These are phyloP conservation scores for Reticulitermes lucifugus DNA, from an alignment of 2,888 invertebrate species.

Conservation along the genomic window DNA sequence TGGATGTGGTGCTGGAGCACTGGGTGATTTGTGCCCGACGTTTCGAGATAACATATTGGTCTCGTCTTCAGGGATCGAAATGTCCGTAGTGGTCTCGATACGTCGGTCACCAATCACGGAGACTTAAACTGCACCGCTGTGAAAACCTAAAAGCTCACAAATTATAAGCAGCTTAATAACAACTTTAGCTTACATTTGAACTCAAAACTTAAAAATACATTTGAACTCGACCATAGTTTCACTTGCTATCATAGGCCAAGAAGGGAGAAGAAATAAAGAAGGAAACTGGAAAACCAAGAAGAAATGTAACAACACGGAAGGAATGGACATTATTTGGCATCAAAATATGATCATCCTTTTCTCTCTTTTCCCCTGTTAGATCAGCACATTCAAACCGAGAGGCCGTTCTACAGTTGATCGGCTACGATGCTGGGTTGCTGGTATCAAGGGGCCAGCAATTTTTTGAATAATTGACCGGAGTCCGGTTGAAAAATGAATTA, in stretches of 20 bases:
- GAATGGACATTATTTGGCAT: constrained; percentile 59
- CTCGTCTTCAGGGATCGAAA: too few relatives aligned
- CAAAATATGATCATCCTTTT: constrained; percentile 62
- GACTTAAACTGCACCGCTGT: too few relatives aligned
- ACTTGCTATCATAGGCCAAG: neutral
- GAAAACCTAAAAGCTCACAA: too few relatives aligned
- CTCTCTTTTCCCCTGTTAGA: constrained; percentile 35
- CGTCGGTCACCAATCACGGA: too few relatives aligned
- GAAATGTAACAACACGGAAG: constrained; percentile 55
- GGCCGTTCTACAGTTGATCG: neutral
- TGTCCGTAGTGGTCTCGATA: too few relatives aligned
- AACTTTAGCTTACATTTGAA: too few relatives aligned
- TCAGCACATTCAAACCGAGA: neutral
- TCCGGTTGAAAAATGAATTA: constrained; percentile 68
- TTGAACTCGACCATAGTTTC: neutral
- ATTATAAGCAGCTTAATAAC: too few relatives aligned
- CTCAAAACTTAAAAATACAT: neutral
- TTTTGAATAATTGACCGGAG: constrained; percentile 68
- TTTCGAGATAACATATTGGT: too few relatives aligned
- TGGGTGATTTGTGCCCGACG: too few relatives aligned
- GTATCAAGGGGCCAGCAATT: constrained; percentile 65
- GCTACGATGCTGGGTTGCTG: constrained; percentile 24
- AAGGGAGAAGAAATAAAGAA: neutral
- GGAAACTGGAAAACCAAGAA: neutral
- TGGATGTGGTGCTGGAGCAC: too few relatives aligned